Evolutionary conservation across 1,140 invertebrate species (phyloP).

Genomic region (Platorchestia sp.): DNA sequence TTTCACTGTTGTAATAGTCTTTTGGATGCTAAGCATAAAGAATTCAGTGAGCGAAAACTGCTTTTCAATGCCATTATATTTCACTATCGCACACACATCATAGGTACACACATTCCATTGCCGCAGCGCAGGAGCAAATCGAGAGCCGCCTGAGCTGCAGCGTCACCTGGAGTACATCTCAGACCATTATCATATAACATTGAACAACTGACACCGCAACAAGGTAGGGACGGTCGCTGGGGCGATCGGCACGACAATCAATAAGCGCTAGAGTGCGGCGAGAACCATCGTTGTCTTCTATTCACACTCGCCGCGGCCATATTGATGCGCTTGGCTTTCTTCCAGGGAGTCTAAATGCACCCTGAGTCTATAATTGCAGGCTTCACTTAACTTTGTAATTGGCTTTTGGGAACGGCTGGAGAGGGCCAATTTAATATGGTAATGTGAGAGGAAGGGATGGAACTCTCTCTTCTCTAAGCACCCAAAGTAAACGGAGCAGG

Average conservation of each 20-base stretch:
- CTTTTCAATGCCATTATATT: too few relatives aligned
- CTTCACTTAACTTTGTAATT: conserved; percentile 51
- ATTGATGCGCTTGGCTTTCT: not conserved
- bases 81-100: too few relatives aligned
- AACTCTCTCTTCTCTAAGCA: not conserved
- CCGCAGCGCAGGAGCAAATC: not conserved
- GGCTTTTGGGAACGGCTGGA: conserved; percentile 52
- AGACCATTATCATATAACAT: not conserved
- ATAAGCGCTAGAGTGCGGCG: not conserved
- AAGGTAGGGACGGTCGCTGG: not conserved
- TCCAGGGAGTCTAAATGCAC: conserved; percentile 6
- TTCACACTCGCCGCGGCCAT: not conserved
- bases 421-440: conserved; percentile 48
- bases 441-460: conserved; percentile 35
- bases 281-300: not conserved
- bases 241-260: not conserved
- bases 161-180: not conserved
- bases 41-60: too few relatives aligned
- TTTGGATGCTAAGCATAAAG: too few relatives aligned
- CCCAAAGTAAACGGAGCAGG: not conserved
- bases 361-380: conserved; percentile 48
- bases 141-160: not conserved
- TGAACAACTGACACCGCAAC: not conserved
- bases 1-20: too few relatives aligned
- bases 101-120: not conserved